These are phyloP conservation scores for Oreochromis niloticus DNA, from an alignment of 2,113 vertebrate species.

Conservation along the genomic window DNA sequence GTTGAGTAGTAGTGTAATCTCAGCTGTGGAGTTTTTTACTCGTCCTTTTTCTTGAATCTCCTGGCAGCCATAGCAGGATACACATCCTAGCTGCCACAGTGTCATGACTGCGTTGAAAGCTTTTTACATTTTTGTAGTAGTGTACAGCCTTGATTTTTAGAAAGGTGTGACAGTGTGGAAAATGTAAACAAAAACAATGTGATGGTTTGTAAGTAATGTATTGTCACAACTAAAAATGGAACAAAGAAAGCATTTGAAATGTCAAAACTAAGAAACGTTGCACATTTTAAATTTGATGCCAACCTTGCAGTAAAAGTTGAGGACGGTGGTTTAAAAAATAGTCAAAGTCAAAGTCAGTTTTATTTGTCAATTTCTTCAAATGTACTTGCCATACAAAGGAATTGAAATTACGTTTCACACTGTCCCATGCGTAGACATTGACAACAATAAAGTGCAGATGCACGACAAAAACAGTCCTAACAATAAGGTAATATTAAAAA, in stretches of 20 bases:
- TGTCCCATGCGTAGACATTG: too few species aligned
- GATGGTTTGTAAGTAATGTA: background rate
- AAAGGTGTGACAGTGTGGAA: background rate
- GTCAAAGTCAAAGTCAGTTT: too few species aligned
- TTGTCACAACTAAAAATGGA: background rate
- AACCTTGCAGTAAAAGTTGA: background rate
- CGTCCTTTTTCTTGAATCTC: slow-evolving; percentile 11
- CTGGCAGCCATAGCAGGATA: slow-evolving; percentile 2
- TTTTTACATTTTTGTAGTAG: background rate
- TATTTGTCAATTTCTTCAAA: too few species aligned
- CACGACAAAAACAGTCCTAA: too few species aligned
- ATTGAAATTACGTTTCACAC: too few species aligned
- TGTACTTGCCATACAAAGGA: too few species aligned
- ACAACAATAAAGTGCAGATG: too few species aligned
- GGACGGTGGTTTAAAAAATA: background rate
- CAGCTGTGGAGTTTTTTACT: slow-evolving; percentile 30
- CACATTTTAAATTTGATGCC: background rate
- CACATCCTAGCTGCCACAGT: background rate
- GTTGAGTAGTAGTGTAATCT: slow-evolving; percentile 39
- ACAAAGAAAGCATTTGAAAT: background rate
- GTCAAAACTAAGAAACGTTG: background rate
- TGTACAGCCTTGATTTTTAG: background rate
- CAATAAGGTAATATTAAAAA: too few species aligned
- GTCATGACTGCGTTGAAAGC: background rate
- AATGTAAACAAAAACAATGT: background rate